Evolutionary conservation across 2,797 vertebrate species (phyloP).

Genomic region (Percopsis omiscomaycus): DNA sequence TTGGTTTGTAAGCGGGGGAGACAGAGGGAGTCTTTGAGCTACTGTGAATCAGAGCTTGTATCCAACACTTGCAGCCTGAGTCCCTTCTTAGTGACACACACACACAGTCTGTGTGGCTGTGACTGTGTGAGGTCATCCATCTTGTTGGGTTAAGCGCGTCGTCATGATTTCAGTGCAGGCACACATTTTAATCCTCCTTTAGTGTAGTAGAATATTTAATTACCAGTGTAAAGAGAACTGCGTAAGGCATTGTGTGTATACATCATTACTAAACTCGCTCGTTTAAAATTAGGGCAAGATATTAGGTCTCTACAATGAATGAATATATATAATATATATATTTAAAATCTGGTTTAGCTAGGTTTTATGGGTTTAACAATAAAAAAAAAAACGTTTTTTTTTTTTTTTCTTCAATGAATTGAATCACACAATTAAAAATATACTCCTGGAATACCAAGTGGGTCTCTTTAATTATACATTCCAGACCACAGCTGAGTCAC

Average conservation of each 20-base stretch:
- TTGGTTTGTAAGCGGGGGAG: conserved; percentile 27
- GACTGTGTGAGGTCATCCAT: conserved; percentile 28
- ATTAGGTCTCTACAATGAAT: too few species aligned
- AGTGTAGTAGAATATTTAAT: too few species aligned
- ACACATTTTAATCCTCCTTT: neutral
- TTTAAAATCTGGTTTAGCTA: too few species aligned
- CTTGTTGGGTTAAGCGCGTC: neutral
- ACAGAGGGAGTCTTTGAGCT: conserved; percentile 14
- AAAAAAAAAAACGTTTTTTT: too few species aligned
- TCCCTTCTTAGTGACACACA: conserved; percentile 14
- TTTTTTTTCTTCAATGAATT: too few species aligned
- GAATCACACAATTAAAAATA: too few species aligned
- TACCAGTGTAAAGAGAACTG: neutral
- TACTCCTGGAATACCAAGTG: neutral
- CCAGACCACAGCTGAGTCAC: conserved; percentile 31
- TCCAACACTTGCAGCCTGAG: conserved; percentile 46
- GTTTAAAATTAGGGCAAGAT: too few species aligned
- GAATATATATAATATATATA: too few species aligned
- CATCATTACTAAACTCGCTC: too few species aligned
- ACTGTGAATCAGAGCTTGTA: conserved; percentile 45
- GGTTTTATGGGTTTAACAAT: too few species aligned
- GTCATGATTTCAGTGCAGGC: neutral
- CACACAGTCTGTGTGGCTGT: neutral
- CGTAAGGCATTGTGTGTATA: too few species aligned
- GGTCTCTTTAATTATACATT: neutral